Percentiles rank a stretch among this genome's conserved stretches.
Evolutionary conservation across 2,113 vertebrate genomes (phyloP).

Genomic region (Gallinago jamesoni): DNA sequence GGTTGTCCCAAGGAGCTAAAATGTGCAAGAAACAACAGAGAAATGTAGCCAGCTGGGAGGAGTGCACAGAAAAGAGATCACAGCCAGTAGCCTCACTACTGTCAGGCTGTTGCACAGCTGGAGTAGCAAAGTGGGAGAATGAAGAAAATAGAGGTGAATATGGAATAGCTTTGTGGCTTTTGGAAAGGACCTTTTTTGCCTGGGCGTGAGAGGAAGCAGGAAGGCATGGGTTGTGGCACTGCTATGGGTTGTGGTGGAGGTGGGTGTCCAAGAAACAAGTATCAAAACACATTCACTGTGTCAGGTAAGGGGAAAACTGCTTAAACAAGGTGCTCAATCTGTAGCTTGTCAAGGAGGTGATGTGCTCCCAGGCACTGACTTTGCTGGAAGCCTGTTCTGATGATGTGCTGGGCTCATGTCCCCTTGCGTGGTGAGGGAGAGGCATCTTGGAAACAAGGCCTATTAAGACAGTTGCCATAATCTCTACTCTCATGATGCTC

Average conservation of each 20-base stretch:
- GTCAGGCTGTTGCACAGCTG: not conserved
- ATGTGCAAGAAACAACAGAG: not conserved
- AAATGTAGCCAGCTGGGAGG: not conserved
- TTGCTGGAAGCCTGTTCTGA: not conserved
- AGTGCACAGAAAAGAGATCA: not conserved
- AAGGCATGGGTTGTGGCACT: not conserved
- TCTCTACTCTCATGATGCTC: not conserved
- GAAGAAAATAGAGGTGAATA: not conserved
- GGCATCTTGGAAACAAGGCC: not conserved
- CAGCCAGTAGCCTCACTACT: not conserved
- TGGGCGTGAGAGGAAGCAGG: not conserved
- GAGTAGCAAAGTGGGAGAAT: not conserved
- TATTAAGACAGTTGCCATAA: not conserved
- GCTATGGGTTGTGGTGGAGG: not conserved
- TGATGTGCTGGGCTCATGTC: not conserved
- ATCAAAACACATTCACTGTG: not conserved
- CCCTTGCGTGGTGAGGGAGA: not conserved
- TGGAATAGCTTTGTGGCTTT: not conserved
- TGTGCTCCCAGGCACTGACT: not conserved
- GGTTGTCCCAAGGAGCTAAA: conserved; percentile 18
- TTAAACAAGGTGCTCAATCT: not conserved
- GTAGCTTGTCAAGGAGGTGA: not conserved
- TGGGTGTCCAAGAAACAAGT: not conserved
- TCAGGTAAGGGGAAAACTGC: not conserved
- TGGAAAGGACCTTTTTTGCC: not conserved